These are phyloP conservation scores for Papilio helenus DNA, from an alignment of 1,140 invertebrate species.

Conservation along the genomic window DNA sequence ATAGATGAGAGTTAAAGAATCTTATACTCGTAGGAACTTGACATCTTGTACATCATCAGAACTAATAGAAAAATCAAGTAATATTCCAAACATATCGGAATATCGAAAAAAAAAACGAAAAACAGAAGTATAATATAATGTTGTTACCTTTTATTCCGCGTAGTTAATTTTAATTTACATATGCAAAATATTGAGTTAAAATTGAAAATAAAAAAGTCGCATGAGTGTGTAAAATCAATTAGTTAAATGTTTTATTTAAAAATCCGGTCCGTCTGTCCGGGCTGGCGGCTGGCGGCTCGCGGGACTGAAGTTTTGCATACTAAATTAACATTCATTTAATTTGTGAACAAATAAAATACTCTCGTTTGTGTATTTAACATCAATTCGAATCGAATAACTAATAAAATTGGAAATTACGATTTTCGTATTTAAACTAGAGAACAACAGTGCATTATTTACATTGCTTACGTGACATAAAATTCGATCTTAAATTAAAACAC, in stretches of 20 bases:
- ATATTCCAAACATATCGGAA: too few species aligned
- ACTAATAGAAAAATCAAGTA: too few species aligned
- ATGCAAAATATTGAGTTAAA: not conserved
- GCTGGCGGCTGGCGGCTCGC: not conserved
- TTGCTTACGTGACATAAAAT: too few species aligned
- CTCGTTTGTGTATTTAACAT: not conserved
- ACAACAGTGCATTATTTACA: not conserved
- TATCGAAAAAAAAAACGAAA: too few species aligned
- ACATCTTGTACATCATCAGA: too few species aligned
- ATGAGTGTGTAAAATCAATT: constrained; percentile 28
- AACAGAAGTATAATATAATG: too few species aligned
- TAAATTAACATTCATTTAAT: constrained; percentile 32
- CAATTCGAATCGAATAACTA: constrained; percentile 11
- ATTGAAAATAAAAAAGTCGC: constrained; percentile 23
- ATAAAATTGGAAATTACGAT: not conserved
- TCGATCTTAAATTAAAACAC: not conserved
- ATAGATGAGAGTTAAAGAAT: not conserved
- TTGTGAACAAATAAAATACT: constrained; percentile 18
- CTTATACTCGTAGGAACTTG: not conserved
- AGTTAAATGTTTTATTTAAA: constrained; percentile 39
- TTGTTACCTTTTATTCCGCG: not conserved
- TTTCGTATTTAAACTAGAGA: not conserved
- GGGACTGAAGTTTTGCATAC: constrained; percentile 25
- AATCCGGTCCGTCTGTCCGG: not conserved
- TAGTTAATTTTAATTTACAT: constrained; percentile 3